Evolutionary conservation across 1,140 invertebrate species (phyloP), one percentile per base, ranked within the genome.

Genomic region (Tenebrio molitor): DNA sequence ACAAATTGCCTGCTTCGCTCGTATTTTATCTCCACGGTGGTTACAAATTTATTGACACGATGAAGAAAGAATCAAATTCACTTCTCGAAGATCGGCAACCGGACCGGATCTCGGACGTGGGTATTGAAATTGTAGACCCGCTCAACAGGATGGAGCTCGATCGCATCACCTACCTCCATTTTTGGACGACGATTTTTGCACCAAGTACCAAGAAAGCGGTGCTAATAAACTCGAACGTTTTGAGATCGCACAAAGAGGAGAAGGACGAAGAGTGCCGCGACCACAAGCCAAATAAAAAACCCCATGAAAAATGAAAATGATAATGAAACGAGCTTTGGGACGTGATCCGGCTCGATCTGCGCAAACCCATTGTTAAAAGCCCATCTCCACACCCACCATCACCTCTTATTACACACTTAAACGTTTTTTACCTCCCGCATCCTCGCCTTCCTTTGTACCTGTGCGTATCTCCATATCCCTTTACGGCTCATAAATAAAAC

Each of bases 401-500:
- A 63, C 33, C 25, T 63, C 39, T 65, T 34, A 63, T 63, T 36
- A 63, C 34, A 63, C 34, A 34, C 34, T 65, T 36, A 63, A 41
- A 39, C 12, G 21, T 50, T 50, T 58, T 58, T 58, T 25, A 58
- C 50, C 50, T 58, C 33, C 62, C 62, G 39, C 39, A 41, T 65
- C 33, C 39, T 12, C 36, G 36, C n/a, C n/a, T 39, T 39, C 4
- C 23, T 21, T 63, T 63, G 25, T 63, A 63, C 58, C 58, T 63
- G 58, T 39, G 36, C n/a, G 15, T 17, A 34, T 39, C 62, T 65
- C 39, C 21, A 14, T 42, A 65, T 65, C 62, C 62, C 62, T 65
- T 65, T 65, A 65, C 39, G 39, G 33, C 19, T 65, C 62, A 65
- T 65, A 65, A 65, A 65, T 65, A 41, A 41, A 39, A 36, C 39